Percentiles rank a stretch among this genome's conserved stretches.
Evolutionary conservation across 1,140 invertebrate genomes (phyloP).

Genomic region (Argopecten irradians): DNA sequence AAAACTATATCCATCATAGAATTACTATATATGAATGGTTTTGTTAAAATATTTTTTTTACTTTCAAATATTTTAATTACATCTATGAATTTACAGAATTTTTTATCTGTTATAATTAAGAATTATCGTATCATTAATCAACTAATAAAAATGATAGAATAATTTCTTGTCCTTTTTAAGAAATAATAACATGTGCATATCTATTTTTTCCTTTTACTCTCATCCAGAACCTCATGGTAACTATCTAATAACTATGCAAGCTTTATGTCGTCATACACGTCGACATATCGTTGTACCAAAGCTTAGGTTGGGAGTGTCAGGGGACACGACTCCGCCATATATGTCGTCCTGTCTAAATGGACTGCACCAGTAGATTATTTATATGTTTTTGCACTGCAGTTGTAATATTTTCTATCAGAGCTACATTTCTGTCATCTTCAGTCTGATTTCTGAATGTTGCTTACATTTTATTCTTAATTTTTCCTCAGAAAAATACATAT

Average conservation of each 20-base stretch:
- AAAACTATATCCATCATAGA: no score
- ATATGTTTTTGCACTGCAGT: neutral
- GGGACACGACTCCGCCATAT: neutral
- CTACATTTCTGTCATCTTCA: neutral
- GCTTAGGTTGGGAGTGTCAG: neutral
- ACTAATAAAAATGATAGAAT: no score
- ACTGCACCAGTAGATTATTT: neutral
- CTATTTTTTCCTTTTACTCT: conserved; percentile 7
- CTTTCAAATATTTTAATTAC: no score
- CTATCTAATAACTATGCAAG: neutral
- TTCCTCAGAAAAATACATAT: neutral
- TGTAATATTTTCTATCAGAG: neutral
- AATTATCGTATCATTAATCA: no score
- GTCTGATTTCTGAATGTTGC: neutral
- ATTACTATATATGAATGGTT: no score
- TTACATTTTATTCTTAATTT: conserved; percentile 4
- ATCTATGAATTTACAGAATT: no score
- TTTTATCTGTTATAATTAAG: no score
- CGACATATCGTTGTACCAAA: neutral
- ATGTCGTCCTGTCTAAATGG: neutral
- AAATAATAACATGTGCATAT: conserved; percentile 7
- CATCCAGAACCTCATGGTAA: neutral
- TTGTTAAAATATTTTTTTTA: no score
- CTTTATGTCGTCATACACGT: neutral
- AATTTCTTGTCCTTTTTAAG: neutral